Conservation (phyloP, 2,797 vertebrate species). For the Enteromius trimaculatus region DNA sequence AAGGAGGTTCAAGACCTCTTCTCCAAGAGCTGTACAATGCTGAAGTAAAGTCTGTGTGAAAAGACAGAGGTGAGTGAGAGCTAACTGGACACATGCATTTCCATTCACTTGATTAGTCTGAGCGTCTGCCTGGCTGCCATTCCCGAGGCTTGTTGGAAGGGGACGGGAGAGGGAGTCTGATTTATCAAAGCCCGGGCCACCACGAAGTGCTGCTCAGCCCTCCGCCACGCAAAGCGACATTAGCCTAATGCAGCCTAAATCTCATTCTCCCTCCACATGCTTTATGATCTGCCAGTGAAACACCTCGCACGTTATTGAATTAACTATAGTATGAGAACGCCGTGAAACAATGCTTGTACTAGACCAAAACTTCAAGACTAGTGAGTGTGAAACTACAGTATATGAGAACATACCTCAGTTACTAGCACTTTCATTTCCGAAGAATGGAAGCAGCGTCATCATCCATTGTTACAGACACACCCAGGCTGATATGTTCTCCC, state of each 20-base stretch:
- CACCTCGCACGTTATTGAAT: constrained; percentile 66
- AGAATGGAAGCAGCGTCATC: constrained; percentile 65
- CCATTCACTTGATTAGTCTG: constrained; percentile 64
- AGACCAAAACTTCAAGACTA: constrained; percentile 53
- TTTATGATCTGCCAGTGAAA: constrained; percentile 63
- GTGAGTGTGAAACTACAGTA: constrained; percentile 12
- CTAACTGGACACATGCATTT: constrained; percentile 58
- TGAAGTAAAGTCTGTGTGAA: constrained; percentile 12
- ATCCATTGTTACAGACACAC: constrained; percentile 65
- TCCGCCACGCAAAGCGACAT: constrained; percentile 54
- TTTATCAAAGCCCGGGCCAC: constrained; percentile 56
- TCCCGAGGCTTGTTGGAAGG: constrained; percentile 62
- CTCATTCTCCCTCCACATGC: constrained; percentile 59
- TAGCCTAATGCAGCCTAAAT: constrained; percentile 63
- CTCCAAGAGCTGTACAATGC: constrained; percentile 57
- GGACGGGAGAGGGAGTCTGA: constrained; percentile 50
- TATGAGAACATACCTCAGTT: constrained; percentile 44
- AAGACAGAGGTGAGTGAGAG: constrained; percentile 18
- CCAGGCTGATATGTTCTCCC: constrained; percentile 40
- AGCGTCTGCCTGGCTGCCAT: constrained; percentile 44
- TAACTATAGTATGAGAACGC: constrained; percentile 60
- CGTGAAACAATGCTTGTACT: constrained; percentile 53
- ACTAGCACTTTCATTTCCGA: constrained; percentile 35
- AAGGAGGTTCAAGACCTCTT: constrained; percentile 65
- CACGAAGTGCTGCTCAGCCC: constrained; percentile 50